phyloP scores from a whole-genome alignment of 2,888 invertebrate species.

The Agrilus biguttatus region DNA sequence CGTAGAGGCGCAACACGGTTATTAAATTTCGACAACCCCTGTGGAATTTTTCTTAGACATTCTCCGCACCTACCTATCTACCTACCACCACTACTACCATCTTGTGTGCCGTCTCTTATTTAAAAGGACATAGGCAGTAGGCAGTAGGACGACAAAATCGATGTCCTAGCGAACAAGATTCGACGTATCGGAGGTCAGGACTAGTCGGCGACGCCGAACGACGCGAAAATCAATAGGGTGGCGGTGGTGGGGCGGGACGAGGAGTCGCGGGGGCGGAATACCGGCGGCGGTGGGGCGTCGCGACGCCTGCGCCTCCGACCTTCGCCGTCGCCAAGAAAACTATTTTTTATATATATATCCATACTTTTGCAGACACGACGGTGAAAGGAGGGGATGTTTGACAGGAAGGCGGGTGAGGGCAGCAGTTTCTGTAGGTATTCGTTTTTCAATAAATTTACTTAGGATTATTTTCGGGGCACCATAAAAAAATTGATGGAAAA shows the following conservation, averaged over 20 bases:
- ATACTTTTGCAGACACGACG: no score
- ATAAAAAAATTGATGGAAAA: no score
- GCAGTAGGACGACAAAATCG: conserved; percentile 16
- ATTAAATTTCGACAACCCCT: no score
- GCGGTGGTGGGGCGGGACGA: conserved; percentile 13
- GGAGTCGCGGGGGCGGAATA: conserved; percentile 11
- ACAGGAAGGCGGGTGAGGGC: neutral
- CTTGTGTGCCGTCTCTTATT: neutral
- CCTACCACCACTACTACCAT: neutral
- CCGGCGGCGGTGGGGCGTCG: conserved; percentile 1
- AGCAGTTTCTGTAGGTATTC: neutral
- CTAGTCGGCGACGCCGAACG: conserved; percentile 11
- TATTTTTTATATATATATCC: no score
- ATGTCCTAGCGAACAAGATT: conserved; percentile 27
- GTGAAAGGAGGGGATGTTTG: no score
- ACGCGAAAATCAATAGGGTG: conserved; percentile 24
- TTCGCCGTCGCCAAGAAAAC: no score
- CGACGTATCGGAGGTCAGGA: conserved; percentile 30
- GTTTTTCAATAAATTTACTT: no score
- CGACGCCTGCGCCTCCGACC: conserved; percentile 1
- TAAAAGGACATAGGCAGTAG: conserved; percentile 4
- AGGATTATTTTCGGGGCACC: no score
- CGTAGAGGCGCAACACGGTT: no score
- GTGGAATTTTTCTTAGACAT: no score
- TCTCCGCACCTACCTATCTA: no score